Conservation (phyloP, 2,113 vertebrate species). For the Chloroceryle aenea region DNA sequence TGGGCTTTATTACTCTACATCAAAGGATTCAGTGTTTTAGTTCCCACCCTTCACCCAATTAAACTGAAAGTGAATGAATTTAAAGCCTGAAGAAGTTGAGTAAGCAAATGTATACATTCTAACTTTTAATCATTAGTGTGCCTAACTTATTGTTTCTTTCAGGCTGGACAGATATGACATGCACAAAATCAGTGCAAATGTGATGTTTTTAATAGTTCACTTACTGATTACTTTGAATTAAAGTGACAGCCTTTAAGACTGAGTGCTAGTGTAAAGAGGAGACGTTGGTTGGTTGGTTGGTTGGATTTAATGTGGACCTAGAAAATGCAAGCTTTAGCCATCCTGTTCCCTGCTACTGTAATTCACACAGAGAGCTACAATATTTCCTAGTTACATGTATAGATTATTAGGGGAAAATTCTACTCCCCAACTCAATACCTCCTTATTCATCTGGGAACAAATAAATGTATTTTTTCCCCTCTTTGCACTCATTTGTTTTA, state of each 20-base stretch:
- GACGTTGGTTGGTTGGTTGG: background rate
- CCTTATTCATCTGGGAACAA: background rate
- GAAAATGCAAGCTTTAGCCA: background rate
- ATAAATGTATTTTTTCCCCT: background rate
- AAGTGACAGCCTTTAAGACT: background rate
- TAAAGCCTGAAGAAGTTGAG: slow-evolving; percentile 2
- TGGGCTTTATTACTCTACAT: background rate
- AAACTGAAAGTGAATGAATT: slow-evolving; percentile 34
- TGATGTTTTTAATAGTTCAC: background rate
- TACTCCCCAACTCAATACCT: background rate
- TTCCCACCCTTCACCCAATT: background rate
- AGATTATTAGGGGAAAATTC: background rate
- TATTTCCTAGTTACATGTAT: background rate
- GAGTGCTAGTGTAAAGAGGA: background rate
- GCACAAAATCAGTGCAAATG: background rate
- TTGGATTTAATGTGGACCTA: background rate
- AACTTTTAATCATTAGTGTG: background rate
- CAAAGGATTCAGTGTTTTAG: slow-evolving; percentile 14
- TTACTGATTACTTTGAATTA: background rate
- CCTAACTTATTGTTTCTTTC: background rate
- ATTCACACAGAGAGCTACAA: background rate
- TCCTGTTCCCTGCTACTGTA: background rate
- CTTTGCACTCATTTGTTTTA: background rate
- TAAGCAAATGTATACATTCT: background rate
- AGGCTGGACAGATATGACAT: background rate